Conservation (phyloP, 1,140 invertebrate genomes). For the Oryctes rhinoceros region DNA sequence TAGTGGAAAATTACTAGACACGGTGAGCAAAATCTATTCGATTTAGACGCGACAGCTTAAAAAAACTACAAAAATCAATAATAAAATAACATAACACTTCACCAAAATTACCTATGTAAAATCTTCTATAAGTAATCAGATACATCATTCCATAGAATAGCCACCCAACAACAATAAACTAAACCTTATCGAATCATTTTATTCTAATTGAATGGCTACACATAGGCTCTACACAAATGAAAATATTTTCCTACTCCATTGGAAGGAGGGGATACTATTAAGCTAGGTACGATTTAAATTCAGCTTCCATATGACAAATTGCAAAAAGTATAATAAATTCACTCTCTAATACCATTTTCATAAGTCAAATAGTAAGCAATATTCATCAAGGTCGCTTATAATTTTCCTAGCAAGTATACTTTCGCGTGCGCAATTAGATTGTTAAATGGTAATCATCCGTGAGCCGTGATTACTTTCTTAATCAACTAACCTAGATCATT, state of each 20-base stretch:
- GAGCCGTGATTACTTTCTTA: slow-evolving; percentile 1
- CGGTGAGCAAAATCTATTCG: too few relatives aligned
- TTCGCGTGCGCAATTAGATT: not conserved
- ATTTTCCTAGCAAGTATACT: not conserved
- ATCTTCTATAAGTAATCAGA: too few relatives aligned
- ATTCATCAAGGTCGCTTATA: not conserved
- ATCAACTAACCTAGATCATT: slow-evolving; percentile 5
- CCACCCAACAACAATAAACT: too few relatives aligned
- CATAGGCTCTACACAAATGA: not conserved
- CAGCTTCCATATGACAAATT: not conserved
- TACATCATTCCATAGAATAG: too few relatives aligned
- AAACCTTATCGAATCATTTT: not conserved
- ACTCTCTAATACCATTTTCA: not conserved
- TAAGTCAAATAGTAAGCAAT: not conserved
- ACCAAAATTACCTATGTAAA: too few relatives aligned
- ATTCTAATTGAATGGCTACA: not conserved
- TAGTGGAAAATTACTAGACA: too few relatives aligned
- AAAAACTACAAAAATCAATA: too few relatives aligned
- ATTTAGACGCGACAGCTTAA: too few relatives aligned
- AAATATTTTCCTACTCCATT: not conserved
- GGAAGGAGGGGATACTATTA: too few relatives aligned
- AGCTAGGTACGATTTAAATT: not conserved
- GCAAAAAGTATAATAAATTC: not conserved
- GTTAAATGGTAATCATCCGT: not conserved
- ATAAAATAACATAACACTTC: too few relatives aligned